Evolutionary conservation across 2,113 vertebrate genomes (phyloP), one percentile per base, ranked within the genome.

Genomic region (Carassius carassius): DNA sequence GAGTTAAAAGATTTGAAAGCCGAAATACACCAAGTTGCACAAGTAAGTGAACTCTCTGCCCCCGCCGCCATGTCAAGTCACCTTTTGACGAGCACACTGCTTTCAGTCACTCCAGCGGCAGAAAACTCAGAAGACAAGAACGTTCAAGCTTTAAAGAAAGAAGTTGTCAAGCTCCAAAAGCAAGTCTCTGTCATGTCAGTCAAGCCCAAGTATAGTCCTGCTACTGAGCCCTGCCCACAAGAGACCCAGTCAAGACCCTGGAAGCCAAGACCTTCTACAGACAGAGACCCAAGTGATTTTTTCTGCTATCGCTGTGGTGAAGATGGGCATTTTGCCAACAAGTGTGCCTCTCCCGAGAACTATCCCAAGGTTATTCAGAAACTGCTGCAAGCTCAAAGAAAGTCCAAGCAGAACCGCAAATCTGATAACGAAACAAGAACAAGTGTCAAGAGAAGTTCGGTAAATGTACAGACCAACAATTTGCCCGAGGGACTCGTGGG

Each of bases 311-410:
- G n/a, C n/a, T n/a, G n/a, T n/a, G n/a, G n/a, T n/a, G 80, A 73
- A 23, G 58, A 86, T 3, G 85, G 85, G 1, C 85, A 86, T 32
- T 73, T 77, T 69, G 72, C 79, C 11, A 56, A 19, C 12, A 49
- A 67, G 32, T 86, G 81, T 60, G n/a, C 12, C 16, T 54, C 73
- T 77, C 19, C 41, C 5, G 79, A 82, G 70, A 86, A 86, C 21
- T 49, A 35, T 12, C 14, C 49, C 4, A 60, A 83, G 70, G 81
- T 83, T 23, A 82, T 82, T 17, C 44, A 77, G 69, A 82, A 76
- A 69, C 60, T 78, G 21, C 29, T 86, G 56, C 70, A 47, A 11
- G 60, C 56, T 49, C 69, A 80, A 16, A 75, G 63, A 35, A 78
- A 25, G 70, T 54, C 35, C 10, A 78, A 67, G 19, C 13, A 75